Evolutionary conservation across 2,888 invertebrate species (phyloP), one percentile per base, ranked within the genome.

Genomic region (Stenoptilia bipunctidactyla): DNA sequence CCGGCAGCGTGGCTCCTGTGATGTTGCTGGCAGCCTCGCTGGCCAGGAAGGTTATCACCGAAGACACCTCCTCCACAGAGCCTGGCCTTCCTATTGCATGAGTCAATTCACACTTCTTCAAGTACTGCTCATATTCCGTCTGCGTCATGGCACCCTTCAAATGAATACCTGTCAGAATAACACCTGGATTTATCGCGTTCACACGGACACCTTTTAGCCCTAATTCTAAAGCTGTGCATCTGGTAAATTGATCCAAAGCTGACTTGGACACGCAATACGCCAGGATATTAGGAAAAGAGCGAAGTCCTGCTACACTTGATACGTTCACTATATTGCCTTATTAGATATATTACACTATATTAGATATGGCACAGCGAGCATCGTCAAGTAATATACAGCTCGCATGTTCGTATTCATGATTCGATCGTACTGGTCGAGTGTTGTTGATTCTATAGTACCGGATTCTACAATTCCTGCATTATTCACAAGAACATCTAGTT

Each of bases 221-320:
- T 27, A 88, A 57, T 51, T 87, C 91, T 38, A 92, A 61, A 10
- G 92, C 91, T 6, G 86, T 66, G 55, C 89, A 89, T 51, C 86
- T 74, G 1, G 92, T 92, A 47, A 92, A 85, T 54, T 91, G 91
- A 63, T 92, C 91, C n/a, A 92, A 53, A 3, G 90, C 90, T 27
- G 90, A 75, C 67, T 92, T 92, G 20, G 89, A 88, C 83, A 91
- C 88, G 44, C 80, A 77, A 58, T 92, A 92, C 1, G 48, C 38
- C 10, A 45, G 34, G 15, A 30, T 20, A 0, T 15, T 25, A 1
- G 39, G 34, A 5, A 36, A 25, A 1, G 35, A 30, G 10, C 38
- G 39, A 1, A 25, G 13, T 1, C 40, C 44, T 9, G 39, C 39
- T 0, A 49, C 37, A 27, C 54, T 52, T 6, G 54, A 52, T 0